Evolutionary conservation across 2,888 invertebrate species (phyloP), one percentile per base, ranked within the genome.

Genomic region (Scelioninae gen. 1): DNA sequence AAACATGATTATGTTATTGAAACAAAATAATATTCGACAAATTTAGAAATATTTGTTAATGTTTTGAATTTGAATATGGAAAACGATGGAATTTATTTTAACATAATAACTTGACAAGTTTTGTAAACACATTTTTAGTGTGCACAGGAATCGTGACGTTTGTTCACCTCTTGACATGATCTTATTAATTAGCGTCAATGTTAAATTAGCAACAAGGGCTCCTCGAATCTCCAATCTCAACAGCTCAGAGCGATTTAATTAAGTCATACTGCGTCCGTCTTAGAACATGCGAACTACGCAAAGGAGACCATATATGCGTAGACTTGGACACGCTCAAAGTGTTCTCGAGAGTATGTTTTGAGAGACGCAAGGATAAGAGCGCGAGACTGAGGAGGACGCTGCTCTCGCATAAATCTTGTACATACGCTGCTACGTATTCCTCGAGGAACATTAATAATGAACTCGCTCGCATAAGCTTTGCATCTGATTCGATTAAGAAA

Each of bases 201-300:
- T 53, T 74, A 62, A 80, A 66, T 80, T 80, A 74, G 63, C 11
- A 32, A 51, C 80, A 63, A 63, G 66, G 62, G 53, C 66, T 68
- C n/a, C 56, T 66, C 74, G 72, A 53, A 83, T 83, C 69, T 69
- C 51, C 69, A 55, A 77, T 82, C 82, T 77, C 76, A 58, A 60
- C 66, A 53, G 60, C 55, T 71, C 56, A 53, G 76, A 55, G 62
- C 66, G 56, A 79, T 79, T 83, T 75, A 79, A 83, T 83, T 79
- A 79, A 83, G 79, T 75, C 83, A 58, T 71, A 69, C 49, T 32
- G 63, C 78, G 75, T 83, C 78, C 76, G 71, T 75, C 72, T 76
- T 75, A 65, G 71, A 60, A 58, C 74, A 74, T 53, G 80, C 71
- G 74, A 75, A 31, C 63, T 65, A 65, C 66, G 75, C 69, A 23